Base-by-base conservation (phyloP, 30 jellyfish, hydroid and myxozoan species). In the Chrysaora quinquecirrha region DNA sequence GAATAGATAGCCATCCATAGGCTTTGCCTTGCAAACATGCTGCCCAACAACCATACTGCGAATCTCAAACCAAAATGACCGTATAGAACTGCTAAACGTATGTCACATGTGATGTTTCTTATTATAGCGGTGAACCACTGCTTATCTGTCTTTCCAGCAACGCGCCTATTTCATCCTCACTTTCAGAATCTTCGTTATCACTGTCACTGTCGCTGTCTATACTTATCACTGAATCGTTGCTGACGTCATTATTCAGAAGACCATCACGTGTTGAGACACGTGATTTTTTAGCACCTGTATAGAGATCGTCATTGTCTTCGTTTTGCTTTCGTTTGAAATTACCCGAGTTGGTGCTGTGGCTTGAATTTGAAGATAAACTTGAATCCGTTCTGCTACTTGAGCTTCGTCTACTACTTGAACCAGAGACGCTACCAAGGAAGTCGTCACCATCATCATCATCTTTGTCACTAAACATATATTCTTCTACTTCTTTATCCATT, bases 401-500 rank as follows among this genome's bases (percentile, higher is more conserved):
- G 19, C 33, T 24, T 16, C 21, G 49, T 14, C 34, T 20, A 38
- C 33, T 69, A 78, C 96, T 87, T 6, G 96, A 87, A 31, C 87
- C 87, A 18, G 96, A 87, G 33, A 87, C 87, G 34, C 90, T 77
- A 29, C 90, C 96, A 14, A 87, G 27, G 20, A 54, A 48, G 60
- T 87, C 87, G 30, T 31, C 71, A 11, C 70, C 85, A 14, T 49
- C 89, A 29, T 64, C 78, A 20, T 64, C 87, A 0, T 80, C 97
- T 22, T 52, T 64, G 30, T 71, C 93, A 64, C 86, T 80, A 29
- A 48, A 74, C 99, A 94, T 94, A 16, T 88, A 78, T 34, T 87
- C 99, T 38, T 94, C 97, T 1, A 94, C 99, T 67, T 94, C 99
- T 56, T 83, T 87, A 70, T 94, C 99, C 99, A 94, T 94, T 63